A percentile compares a stretch with the other conserved stretches of the same genome.
phyloP scores from a whole-genome alignment of 2,113 vertebrate genomes.

The Tyrannus savana region DNA sequence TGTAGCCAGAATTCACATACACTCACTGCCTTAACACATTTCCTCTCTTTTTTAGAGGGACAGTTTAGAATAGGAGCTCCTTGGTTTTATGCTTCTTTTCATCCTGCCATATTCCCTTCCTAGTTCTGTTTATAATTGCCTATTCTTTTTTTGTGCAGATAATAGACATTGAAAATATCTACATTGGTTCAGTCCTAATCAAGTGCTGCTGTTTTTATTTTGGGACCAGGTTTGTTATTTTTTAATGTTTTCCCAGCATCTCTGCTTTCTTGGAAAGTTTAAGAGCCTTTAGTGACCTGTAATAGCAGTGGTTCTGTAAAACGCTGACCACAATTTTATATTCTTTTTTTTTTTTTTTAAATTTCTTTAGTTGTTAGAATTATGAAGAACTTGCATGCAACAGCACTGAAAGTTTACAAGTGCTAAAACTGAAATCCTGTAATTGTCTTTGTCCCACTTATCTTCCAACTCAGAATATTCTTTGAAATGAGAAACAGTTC shows the following conservation, averaged over 20 bases:
- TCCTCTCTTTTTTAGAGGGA: not conserved
- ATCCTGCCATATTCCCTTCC: not conserved
- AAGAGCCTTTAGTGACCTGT: constrained; percentile 14
- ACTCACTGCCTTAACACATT: not conserved
- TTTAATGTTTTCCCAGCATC: not conserved
- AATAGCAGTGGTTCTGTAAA: constrained; percentile 9
- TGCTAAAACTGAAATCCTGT: not conserved
- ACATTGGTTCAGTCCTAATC: not conserved
- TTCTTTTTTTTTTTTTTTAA: not conserved
- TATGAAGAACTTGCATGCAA: not conserved
- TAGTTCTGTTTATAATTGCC: not conserved
- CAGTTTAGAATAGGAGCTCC: not conserved
- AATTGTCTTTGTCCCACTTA: not conserved
- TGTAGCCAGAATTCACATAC: constrained; percentile 2
- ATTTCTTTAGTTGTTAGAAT: not conserved
- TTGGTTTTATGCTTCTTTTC: not conserved
- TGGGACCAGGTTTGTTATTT: not conserved
- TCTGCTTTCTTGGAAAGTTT: not conserved
- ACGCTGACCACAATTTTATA: not conserved
- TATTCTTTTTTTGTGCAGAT: not conserved
- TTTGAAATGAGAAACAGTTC: not conserved
- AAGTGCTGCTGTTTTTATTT: not conserved
- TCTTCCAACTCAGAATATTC: not conserved
- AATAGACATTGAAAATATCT: not conserved
- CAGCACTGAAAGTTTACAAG: not conserved